phyloP scores from a whole-genome alignment of 2,888 invertebrate genomes.

The Zaprionus obscuricornis region DNA sequence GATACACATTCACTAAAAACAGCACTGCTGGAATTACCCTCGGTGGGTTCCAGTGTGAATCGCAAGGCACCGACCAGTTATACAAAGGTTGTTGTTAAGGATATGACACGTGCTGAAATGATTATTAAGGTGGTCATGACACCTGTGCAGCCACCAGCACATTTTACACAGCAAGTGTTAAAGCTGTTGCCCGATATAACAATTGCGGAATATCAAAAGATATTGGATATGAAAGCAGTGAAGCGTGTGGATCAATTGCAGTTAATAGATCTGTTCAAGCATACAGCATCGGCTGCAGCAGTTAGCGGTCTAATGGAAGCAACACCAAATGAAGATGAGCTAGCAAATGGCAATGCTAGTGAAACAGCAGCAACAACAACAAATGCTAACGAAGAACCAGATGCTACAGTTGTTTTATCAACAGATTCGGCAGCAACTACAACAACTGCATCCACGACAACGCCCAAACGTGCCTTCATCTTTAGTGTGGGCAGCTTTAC shows the following conservation, averaged over 20 bases:
- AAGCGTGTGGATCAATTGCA: conserved; percentile 86
- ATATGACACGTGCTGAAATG: conserved; percentile 99
- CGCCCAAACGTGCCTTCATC: conserved; percentile 81
- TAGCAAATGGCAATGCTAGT: not conserved
- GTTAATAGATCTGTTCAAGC: conserved; percentile 86
- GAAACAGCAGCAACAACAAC: not conserved
- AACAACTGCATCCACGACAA: conserved; percentile 54
- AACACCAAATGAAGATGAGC: conserved; percentile 43
- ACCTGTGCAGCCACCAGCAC: conserved; percentile 89
- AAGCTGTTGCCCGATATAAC: conserved; percentile 96
- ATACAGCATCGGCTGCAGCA: conserved; percentile 78
- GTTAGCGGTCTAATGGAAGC: conserved; percentile 59
- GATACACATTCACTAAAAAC: conserved; percentile 98
- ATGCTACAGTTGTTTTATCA: conserved; percentile 20
- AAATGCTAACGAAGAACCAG: conserved; percentile 21
- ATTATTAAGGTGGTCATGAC: conserved; percentile 99
- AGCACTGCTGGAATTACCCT: conserved; percentile 96
- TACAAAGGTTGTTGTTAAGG: conserved; percentile 88
- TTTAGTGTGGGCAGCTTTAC: conserved; percentile 81
- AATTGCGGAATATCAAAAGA: conserved; percentile 95
- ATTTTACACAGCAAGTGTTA: conserved; percentile 94
- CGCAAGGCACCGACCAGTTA: conserved; percentile 95
- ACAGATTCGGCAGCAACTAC: conserved; percentile 31
- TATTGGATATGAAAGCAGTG: conserved; percentile 96
- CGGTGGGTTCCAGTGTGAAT: conserved; percentile 93